Evolutionary conservation across 2,113 vertebrate species (phyloP).

Genomic region (Myiozetetes cayanensis): DNA sequence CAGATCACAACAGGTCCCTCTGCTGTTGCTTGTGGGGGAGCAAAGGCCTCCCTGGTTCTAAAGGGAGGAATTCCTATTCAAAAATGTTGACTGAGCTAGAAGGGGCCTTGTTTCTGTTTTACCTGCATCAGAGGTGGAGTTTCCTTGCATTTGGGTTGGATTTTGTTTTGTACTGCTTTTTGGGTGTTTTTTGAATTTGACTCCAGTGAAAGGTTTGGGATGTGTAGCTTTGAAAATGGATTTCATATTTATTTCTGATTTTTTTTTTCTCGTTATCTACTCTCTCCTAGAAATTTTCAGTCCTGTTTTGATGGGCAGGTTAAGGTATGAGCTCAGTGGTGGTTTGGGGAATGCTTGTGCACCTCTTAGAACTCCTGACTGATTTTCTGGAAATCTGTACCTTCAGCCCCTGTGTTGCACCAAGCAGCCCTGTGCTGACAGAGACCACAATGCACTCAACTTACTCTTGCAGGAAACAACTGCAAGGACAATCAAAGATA

Average conservation of each 20-base stretch:
- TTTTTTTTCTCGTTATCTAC: background rate
- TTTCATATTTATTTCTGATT: background rate
- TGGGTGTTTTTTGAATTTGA: background rate
- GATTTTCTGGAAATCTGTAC: background rate
- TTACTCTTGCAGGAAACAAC: background rate
- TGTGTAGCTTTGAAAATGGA: background rate
- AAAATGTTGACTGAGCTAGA: background rate
- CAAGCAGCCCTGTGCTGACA: background rate
- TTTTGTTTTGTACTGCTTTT: background rate
- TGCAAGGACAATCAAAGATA: background rate
- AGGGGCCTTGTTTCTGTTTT: background rate
- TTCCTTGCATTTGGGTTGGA: background rate
- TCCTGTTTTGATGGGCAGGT: background rate
- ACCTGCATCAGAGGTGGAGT: background rate
- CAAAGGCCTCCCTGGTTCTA: background rate
- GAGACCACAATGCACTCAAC: background rate
- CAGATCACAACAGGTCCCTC: background rate
- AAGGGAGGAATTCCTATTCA: background rate
- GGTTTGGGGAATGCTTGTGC: background rate
- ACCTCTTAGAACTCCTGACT: background rate
- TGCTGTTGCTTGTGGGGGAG: background rate
- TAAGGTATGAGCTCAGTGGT: background rate
- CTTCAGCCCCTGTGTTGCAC: background rate
- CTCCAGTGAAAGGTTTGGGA: background rate
- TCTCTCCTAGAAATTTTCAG: background rate